These are phyloP conservation scores for Coregonus sp. DNA, from an alignment of 2,797 vertebrate genomes.

Conservation along the genomic window DNA sequence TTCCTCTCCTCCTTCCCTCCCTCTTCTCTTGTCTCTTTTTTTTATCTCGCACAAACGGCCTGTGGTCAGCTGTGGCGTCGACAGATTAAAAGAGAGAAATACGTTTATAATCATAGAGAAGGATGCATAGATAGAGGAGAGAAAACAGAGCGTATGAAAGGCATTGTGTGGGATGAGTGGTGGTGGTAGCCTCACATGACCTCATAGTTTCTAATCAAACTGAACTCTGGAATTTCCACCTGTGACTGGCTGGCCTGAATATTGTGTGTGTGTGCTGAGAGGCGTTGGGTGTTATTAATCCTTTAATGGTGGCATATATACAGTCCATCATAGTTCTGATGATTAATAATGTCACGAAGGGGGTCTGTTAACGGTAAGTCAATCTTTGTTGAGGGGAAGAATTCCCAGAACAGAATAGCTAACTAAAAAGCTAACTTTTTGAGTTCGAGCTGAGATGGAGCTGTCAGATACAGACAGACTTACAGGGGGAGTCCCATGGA, in stretches of 20 bases:
- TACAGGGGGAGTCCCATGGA: background rate
- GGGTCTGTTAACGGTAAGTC: background rate
- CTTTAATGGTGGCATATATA: background rate
- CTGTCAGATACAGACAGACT: background rate
- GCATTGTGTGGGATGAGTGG: background rate
- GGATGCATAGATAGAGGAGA: background rate
- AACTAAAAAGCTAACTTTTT: background rate
- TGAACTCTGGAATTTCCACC: constrained; percentile 7
- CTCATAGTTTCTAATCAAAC: background rate
- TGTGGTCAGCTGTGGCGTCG: background rate
- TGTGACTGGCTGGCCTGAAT: background rate
- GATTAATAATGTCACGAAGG: background rate
- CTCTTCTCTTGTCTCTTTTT: no score
- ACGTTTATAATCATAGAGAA: background rate
- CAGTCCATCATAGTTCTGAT: background rate
- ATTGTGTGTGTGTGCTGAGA: background rate
- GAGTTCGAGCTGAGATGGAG: background rate
- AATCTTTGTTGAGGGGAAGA: background rate
- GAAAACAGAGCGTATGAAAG: background rate
- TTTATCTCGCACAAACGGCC: background rate
- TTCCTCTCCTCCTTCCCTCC: no score
- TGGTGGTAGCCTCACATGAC: background rate
- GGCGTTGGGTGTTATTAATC: background rate
- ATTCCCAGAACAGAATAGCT: background rate
- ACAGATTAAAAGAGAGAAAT: background rate